Base-by-base conservation (phyloP, 2,113 vertebrate species). In the Piaya cayana region DNA sequence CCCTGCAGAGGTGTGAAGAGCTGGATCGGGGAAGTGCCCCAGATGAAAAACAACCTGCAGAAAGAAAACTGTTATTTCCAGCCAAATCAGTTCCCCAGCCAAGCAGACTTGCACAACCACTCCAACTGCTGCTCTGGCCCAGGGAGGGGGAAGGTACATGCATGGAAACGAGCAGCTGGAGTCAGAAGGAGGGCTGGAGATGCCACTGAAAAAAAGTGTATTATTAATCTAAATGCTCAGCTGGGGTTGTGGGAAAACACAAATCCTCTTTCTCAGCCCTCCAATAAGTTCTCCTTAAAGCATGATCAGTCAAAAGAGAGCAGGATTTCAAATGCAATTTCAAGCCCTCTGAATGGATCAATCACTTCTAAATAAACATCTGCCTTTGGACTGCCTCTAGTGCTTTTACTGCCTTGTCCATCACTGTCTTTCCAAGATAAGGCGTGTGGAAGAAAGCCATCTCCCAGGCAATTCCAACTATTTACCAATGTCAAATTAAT, bases 401-500 rank as follows among this genome's bases (percentile, higher is more conserved):
- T 76, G 82, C 86, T 96, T 93, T 90, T 86, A 84, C 76, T 95
- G 93, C 82, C 92, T 95, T 97, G 94, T 96, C 93, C 90, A 95
- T 96, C 93, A 95, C 93, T 95, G 93, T 88, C 92, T 94, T 93
- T 94, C 80, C 86, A 92, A 88, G 95, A 97, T 91, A 96, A 96
- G 93, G 86, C 82, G 2, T 50, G 80, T 96, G 92, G 90, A 96
- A 95, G 90, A 96, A 96, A 95, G 93, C 93, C 94, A 96, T 96
- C 90, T 96, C 80, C 58, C 90, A 95, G 91, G 92, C 94, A 94
- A 86, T 94, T 93, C 90, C 82, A 90, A 63, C 90, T 94, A 94
- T 96, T 94, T 93, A 94, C 96, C 92, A 96, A 75, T 84, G 93
- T 83, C 95, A 96, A 93, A 96, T 95, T 93, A 95, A 95, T 88